Evolutionary conservation across 1,140 invertebrate species (phyloP), one percentile per base, ranked within the genome.

Genomic region (Pachypeltis micranthus): DNA sequence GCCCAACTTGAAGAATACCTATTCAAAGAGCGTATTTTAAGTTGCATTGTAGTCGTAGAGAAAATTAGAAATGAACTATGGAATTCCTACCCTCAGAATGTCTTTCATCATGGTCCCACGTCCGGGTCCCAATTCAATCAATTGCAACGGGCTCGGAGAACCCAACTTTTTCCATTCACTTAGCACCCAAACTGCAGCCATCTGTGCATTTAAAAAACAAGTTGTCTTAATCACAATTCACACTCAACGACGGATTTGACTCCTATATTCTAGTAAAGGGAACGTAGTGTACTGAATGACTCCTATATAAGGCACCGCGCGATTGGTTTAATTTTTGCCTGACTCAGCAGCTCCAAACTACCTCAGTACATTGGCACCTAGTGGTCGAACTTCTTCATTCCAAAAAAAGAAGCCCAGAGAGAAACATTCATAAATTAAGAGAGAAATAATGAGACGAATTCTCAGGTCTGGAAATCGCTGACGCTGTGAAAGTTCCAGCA

Each of bases 121-220:
- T 1, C 96, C 96, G 21, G 96, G 95, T 3, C 96, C 96, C 12
- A 98, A 74, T 78, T 99, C 96, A 23, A 98, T 82, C 28, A 98
- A 74, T 72, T 96, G 89, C 57, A 98, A 76, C 3, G 86, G 82
- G 67, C 81, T 79, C 4, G 86, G 87, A 7, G 79, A 77, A 21
- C 84, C 85, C 71, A 90, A 79, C 77, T 89, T 94, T 54, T 80
- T 79, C 81, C 88, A 94, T 73, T 97, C 93, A 72, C 86, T 85
- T 19, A 90, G 73, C 67, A 92, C 83, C 96, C 96, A 99, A 54
- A 97, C 72, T 4, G 81, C 88, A 44, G 94, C 74, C 75, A 95
- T 82, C 85, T 90, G 66, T n/a, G n/a, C n/a, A n/a, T n/a, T n/a
- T n/a, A 25, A 74, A 74, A 68, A 66, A 63, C 66, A 69, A 29